These are phyloP conservation scores for Prolemur simus DNA, from an alignment of 2,113 vertebrate genomes.

Conservation along the genomic window DNA sequence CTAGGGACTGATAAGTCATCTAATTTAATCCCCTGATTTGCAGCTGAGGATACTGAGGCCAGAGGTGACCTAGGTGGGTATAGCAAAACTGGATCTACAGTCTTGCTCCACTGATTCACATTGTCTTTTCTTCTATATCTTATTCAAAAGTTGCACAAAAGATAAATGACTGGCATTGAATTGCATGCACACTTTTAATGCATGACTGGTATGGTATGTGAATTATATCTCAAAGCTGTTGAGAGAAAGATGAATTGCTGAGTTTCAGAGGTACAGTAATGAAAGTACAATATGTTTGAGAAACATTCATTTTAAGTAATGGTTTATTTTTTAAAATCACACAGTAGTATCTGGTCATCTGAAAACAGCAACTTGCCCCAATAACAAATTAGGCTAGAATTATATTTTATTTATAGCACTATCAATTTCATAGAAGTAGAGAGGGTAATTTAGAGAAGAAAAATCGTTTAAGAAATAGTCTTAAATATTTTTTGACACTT, in stretches of 20 bases:
- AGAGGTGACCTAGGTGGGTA: neutral
- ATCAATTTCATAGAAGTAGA: neutral
- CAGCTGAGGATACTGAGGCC: neutral
- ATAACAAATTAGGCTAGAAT: neutral
- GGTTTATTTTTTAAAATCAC: neutral
- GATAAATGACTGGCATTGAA: neutral
- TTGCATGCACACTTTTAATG: neutral
- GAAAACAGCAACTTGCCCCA: neutral
- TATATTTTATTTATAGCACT: neutral
- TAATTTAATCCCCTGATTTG: neutral
- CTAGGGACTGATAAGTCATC: neutral
- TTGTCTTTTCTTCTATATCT: neutral
- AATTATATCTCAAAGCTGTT: neutral
- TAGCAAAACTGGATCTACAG: neutral
- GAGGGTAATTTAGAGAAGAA: slow-evolving; percentile 33
- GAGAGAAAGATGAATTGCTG: neutral
- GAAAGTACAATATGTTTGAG: neutral
- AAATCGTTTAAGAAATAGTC: slow-evolving; percentile 14
- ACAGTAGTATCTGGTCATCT: neutral
- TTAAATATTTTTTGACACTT: neutral
- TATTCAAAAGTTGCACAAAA: slow-evolving; percentile 7
- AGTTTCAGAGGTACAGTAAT: neutral
- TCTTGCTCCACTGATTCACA: neutral
- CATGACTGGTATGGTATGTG: neutral
- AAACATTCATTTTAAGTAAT: neutral